Evolutionary conservation across 2,888 invertebrate genomes (phyloP).

Genomic region (Brassicogethes aeneus): DNA sequence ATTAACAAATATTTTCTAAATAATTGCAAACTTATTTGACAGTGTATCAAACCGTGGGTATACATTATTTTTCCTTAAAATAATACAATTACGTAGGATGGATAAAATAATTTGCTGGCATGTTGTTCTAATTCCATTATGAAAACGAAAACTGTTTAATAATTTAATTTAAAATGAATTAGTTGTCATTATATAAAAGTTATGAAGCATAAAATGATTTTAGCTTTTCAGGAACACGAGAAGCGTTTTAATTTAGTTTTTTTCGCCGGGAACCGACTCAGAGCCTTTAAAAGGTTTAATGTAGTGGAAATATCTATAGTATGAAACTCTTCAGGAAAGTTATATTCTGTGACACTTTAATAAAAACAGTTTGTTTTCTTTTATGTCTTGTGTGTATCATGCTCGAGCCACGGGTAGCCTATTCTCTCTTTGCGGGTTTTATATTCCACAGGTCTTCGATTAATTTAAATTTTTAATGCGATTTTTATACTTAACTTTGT

Average conservation of each 20-base stretch:
- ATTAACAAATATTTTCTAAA: too few relatives aligned
- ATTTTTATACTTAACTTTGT: too few relatives aligned
- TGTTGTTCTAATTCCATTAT: too few relatives aligned
- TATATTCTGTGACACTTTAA: neutral
- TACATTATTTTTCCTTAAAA: too few relatives aligned
- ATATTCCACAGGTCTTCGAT: too few relatives aligned
- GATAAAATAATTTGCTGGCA: too few relatives aligned
- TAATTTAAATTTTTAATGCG: too few relatives aligned
- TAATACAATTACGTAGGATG: too few relatives aligned
- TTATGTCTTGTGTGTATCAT: neutral
- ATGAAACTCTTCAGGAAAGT: neutral
- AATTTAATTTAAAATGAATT: neutral
- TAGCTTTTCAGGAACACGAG: neutral
- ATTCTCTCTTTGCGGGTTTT: too few relatives aligned
- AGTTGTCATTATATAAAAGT: neutral
- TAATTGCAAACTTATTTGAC: too few relatives aligned
- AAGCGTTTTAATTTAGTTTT: neutral
- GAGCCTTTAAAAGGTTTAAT: neutral
- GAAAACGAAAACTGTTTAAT: neutral
- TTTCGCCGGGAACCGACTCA: neutral
- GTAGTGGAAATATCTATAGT: neutral
- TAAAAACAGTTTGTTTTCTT: neutral
- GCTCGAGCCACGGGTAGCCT: neutral
- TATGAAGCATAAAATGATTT: neutral
- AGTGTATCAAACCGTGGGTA: too few relatives aligned